These are phyloP conservation scores for Bufo gargarizans DNA, from an alignment of 2,113 vertebrate genomes.

Conservation along the genomic window DNA sequence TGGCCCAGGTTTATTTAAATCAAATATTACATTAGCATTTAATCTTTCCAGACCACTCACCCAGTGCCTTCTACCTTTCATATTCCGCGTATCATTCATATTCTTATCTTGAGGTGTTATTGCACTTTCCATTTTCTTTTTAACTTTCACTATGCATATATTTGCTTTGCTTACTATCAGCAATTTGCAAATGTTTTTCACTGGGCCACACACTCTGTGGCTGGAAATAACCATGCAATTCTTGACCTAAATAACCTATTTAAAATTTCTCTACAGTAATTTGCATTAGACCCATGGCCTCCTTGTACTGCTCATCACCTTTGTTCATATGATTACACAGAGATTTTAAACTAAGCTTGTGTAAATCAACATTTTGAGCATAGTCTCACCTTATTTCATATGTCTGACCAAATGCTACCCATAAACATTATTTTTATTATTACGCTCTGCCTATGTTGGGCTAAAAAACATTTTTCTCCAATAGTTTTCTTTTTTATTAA, in stretches of 20 bases:
- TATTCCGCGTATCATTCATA: constrained; percentile 4
- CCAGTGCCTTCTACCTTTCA: constrained; percentile 17
- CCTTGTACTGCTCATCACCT: too few relatives aligned
- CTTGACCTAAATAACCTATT: neutral
- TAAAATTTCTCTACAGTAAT: neutral
- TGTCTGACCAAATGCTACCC: too few relatives aligned
- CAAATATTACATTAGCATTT: constrained; percentile 35
- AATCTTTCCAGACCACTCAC: constrained; percentile 28
- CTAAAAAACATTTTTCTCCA: too few relatives aligned
- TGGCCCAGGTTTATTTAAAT: constrained; percentile 18
- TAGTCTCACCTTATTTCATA: too few relatives aligned
- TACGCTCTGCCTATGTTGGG: too few relatives aligned
- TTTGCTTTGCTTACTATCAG: neutral
- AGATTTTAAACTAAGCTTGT: too few relatives aligned
- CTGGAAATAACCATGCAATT: neutral
- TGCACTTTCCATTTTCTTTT: constrained; percentile 4
- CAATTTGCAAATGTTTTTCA: neutral
- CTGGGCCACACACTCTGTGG: neutral
- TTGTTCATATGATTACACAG: too few relatives aligned
- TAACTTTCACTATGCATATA: neutral
- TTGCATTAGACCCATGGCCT: too few relatives aligned
- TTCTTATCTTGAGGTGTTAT: constrained; percentile 10
- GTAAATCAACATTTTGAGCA: too few relatives aligned
- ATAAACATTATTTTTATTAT: too few relatives aligned
- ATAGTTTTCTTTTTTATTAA: too few relatives aligned